A percentile compares a stretch with the other conserved stretches of the same genome.
These are phyloP conservation scores for Drymonia ruficornis DNA, from an alignment of 2,888 invertebrate genomes.

Conservation along the genomic window DNA sequence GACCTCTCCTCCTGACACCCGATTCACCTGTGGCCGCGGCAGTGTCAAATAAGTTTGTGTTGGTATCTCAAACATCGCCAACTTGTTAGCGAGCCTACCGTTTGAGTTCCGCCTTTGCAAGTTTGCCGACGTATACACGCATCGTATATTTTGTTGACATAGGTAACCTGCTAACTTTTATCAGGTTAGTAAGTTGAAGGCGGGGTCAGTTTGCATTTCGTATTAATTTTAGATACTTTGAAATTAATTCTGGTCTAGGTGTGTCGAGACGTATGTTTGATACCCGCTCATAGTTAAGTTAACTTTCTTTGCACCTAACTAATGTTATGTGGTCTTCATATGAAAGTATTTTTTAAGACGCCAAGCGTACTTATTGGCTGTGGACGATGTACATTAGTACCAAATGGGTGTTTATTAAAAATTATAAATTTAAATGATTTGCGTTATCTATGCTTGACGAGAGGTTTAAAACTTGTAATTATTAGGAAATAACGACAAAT, in stretches of 20 bases:
- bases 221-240: neutral
- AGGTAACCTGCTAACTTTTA: neutral
- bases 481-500: slow-evolving; percentile 73
- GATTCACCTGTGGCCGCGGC: slow-evolving; percentile 35
- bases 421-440: neutral
- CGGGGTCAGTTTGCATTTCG: neutral
- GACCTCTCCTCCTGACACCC: slow-evolving; percentile 6
- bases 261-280: too few species aligned
- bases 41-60: slow-evolving; percentile 47
- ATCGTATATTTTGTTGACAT: neutral
- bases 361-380: too few species aligned
- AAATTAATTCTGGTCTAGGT: too few species aligned
- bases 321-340: too few species aligned
- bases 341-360: too few species aligned
- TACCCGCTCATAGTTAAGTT: too few species aligned
- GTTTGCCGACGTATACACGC: slow-evolving; percentile 9
- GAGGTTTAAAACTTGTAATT: slow-evolving; percentile 54
- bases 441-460: slow-evolving; percentile 28
- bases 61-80: slow-evolving; percentile 30
- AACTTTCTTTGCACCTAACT: too few species aligned
- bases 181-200: neutral
- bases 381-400: too few species aligned
- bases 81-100: slow-evolving; percentile 23
- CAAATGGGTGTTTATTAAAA: too few species aligned
- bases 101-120: slow-evolving; percentile 16